Evolutionary conservation across 2,888 invertebrate genomes (phyloP).

Genomic region (Drosophila nr. medialis): DNA sequence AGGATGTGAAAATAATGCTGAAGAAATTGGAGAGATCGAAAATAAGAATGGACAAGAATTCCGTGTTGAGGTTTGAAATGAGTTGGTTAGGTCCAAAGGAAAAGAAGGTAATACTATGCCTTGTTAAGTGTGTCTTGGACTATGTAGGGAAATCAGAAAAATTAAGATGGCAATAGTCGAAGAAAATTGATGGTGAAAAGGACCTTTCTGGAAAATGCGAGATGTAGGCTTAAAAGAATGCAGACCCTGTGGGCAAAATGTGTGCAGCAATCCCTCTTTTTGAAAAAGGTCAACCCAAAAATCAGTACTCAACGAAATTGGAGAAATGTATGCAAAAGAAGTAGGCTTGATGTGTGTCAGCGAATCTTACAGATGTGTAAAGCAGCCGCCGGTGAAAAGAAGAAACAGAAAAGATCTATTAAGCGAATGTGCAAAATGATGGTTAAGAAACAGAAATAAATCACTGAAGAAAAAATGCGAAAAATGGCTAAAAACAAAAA

Average conservation of each 20-base stretch:
- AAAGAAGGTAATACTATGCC: too few species aligned
- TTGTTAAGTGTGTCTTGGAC: too few species aligned
- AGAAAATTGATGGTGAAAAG: too few species aligned
- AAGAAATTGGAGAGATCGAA: too few species aligned
- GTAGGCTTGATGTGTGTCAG: slow-evolving; percentile 22
- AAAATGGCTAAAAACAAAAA: neutral
- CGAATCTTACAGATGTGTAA: slow-evolving; percentile 17
- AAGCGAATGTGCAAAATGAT: neutral
- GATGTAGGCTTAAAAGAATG: neutral
- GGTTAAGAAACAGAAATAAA: too few species aligned
- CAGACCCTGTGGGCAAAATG: neutral
- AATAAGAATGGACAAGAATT: too few species aligned
- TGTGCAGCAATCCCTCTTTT: neutral
- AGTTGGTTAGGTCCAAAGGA: too few species aligned
- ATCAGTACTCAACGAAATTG: slow-evolving; percentile 10
- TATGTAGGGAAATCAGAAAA: too few species aligned
- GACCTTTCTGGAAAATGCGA: too few species aligned
- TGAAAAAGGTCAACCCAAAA: neutral
- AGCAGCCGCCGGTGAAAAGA: neutral
- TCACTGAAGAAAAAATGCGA: neutral
- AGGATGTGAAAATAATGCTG: too few species aligned
- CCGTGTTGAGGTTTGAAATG: too few species aligned
- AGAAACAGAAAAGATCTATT: neutral
- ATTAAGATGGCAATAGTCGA: too few species aligned
- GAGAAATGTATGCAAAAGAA: slow-evolving; percentile 33